Evolutionary conservation across 2,113 vertebrate species (phyloP), one percentile per base, ranked within the genome.

Genomic region (Chitala chitala): DNA sequence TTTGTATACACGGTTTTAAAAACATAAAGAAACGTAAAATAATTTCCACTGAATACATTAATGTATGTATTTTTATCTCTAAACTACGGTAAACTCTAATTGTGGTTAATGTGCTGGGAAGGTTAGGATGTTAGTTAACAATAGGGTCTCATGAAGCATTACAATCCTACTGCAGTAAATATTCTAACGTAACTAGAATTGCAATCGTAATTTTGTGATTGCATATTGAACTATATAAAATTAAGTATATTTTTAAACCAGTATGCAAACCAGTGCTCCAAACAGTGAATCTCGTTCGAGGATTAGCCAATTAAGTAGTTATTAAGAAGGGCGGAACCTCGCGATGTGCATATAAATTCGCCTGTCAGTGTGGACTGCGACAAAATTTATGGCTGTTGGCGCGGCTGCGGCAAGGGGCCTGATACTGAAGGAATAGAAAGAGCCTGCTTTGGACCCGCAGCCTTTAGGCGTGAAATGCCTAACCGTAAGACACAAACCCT

Each of bases 301-400:
- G 83, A 87, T 85, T 84, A 87, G 79, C 90, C 85, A 81, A 80
- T 87, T 86, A 84, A 92, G 92, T 90, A 91, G 94, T 91, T 94
- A 87, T 91, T 90, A 89, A 91, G 88, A 90, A 91, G 92, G 85
- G 86, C 54, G 85, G 89, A 87, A 91, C 82, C 84, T 86, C 87
- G 91, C 91, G 85, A 89, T 87, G 91, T 89, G 95, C 94, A 96
- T 96, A 96, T 96, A 93, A 99, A 98, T 98, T 93, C 95, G 96
- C 94, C 96, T 98, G 97, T 97, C 97, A 98, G 83, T 93, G 92
- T 86, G 92, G 92, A 91, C 91, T 89, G 92, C 90, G 88, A 89
- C 91, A 92, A 90, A 98, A 98, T 98, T 96, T 98, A 98, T 98
- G 95, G 94, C 92, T 91, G 80, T 89, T 84, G 92, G 92, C 89